phyloP scores from a whole-genome alignment of 2,797 vertebrate species.

The Pangasius djambal region DNA sequence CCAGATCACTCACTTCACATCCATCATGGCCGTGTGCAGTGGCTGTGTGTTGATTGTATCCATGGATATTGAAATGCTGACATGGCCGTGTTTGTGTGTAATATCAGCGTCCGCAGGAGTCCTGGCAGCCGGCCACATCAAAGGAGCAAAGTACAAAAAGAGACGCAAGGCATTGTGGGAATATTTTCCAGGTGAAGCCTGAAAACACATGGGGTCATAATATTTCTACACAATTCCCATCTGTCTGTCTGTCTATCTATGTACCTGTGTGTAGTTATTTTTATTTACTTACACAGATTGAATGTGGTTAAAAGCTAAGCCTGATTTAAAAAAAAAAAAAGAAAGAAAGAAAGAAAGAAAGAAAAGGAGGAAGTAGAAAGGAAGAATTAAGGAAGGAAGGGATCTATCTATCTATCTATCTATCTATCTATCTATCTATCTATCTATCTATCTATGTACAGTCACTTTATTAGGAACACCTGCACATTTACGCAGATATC shows the following conservation, averaged over 20 bases:
- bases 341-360: not conserved
- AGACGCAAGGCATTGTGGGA: not conserved
- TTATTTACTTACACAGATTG: not conserved
- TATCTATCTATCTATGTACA: not conserved
- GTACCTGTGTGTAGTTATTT: not conserved
- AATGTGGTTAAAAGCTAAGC: not conserved
- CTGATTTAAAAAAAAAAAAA: not conserved
- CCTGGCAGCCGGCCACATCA: conserved; percentile 11
- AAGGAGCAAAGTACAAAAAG: conserved; percentile 13
- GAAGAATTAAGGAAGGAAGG: not conserved
- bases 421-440: not conserved
- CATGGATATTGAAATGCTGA: conserved; percentile 47
- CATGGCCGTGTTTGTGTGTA: conserved; percentile 30
- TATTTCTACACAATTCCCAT: not conserved
- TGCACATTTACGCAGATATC: too few species aligned
- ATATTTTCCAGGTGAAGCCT: not conserved
- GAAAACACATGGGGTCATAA: not conserved
- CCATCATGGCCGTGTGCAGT: conserved; percentile 5
- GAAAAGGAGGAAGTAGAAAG: not conserved
- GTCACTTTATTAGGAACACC: too few species aligned
- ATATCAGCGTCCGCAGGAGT: conserved; percentile 41
- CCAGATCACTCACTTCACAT: not conserved
- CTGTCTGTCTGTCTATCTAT: not conserved
- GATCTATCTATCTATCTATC: not conserved
- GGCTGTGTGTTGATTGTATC: conserved; percentile 53